A percentile compares a stretch with the other conserved stretches of the same genome.
These are phyloP conservation scores for Troides oblongomaculatus DNA, from an alignment of 2,888 invertebrate species.

Conservation along the genomic window DNA sequence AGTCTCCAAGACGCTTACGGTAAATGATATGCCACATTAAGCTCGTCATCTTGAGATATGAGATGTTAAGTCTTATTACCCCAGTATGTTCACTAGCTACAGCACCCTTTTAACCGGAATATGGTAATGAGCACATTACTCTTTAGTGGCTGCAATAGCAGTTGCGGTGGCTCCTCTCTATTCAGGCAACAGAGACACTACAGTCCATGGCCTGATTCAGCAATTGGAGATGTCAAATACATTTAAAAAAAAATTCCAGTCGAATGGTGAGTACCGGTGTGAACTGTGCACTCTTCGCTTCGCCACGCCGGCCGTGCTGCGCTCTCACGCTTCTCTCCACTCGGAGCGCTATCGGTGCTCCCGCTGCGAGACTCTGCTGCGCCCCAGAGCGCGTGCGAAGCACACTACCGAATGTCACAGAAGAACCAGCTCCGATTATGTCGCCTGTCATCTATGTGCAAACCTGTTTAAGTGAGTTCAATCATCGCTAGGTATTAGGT, in stretches of 20 bases:
- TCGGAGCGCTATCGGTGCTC: constrained; percentile 45
- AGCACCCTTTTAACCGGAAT: no score
- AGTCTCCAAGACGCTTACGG: no score
- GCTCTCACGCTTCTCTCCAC: constrained; percentile 51
- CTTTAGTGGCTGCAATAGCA: no score
- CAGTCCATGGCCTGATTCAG: no score
- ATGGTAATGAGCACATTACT: no score
- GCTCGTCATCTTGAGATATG: no score
- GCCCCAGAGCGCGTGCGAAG: constrained; percentile 36
- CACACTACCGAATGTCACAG: constrained; percentile 40
- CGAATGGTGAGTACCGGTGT: constrained; percentile 66
- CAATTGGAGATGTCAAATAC: no score
- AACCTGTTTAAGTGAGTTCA: constrained; percentile 54
- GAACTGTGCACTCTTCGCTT: constrained; percentile 60
- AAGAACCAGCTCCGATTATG: constrained; percentile 33
- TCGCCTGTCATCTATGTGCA: constrained; percentile 49
- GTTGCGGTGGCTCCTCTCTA: no score
- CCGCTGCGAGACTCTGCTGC: constrained; percentile 37
- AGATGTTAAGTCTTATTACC: no score
- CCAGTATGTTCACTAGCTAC: no score
- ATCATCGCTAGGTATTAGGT: not conserved
- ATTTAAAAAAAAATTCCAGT: constrained; percentile 42
- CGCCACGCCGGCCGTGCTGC: constrained; percentile 51
- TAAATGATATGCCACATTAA: no score
- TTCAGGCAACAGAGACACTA: no score